Base-by-base conservation (phyloP, 1,140 invertebrate species). In the Helicoverpa armigera region DNA sequence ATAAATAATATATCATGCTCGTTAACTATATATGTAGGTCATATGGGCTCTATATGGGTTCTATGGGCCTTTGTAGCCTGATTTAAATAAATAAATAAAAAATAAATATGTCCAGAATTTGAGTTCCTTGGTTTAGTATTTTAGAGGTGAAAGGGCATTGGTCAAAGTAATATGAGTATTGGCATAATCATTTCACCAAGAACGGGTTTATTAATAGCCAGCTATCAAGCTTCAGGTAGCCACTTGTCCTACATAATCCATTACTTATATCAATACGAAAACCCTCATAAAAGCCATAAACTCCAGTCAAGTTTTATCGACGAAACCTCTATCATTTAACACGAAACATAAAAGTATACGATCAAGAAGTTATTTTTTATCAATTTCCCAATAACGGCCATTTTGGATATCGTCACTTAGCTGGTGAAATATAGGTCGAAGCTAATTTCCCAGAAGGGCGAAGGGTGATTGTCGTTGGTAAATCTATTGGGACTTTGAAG, bases 391-490 rank as follows among this genome's bases (percentile, higher is more conserved):
- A n/a, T 72, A 54, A 9, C 50, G 50, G 29, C 50, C 69, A 54
- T 5, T 72, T 72, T 13, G 18, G 13, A 72, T 54, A 72, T 54
- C 69, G 53, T 72, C 69, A 72, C 69, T 72, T 31, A 9, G 48
- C 51, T 53, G 11, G 9, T 23, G 48, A 72, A 72, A 72, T 72
- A 53, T 72, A 51, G 69, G 69, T 72, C 69, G 69, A 54, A 72
- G 69, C 69, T 72, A 72, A 72, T 72, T 72, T 72, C 69, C 69
- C 69, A 29, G 50, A 72, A 72, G 69, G 69, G 50, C 67, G 50
- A 13, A 50, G 50, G 69, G 18, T 31, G 69, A 72, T 54, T 72
- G 50, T 72, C 69, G 69, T 72, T n/a, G 18, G 31, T 72, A 72
- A 72, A 51, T 72, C 69, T 72, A 54, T 54, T n/a, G 69, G 69